phyloP scores from a whole-genome alignment of 2,888 invertebrate genomes.

The Coremacera marginata region DNA sequence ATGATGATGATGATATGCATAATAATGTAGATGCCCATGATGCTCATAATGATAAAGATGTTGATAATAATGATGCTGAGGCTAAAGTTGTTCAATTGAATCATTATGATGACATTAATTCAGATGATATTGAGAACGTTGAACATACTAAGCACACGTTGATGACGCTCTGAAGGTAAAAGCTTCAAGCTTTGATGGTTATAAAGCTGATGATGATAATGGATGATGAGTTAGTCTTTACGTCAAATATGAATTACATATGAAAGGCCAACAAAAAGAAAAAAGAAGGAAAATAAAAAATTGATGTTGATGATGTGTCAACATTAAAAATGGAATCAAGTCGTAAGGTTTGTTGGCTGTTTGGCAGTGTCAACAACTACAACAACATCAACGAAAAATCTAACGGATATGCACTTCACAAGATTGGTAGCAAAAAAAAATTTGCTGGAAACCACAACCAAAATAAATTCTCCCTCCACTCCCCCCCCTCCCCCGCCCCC shows the following conservation, averaged over 20 bases:
- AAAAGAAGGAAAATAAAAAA: neutral
- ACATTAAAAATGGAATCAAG: constrained; percentile 2
- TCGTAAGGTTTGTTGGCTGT: neutral
- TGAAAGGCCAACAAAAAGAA: neutral
- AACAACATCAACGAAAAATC: neutral
- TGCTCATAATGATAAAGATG: neutral
- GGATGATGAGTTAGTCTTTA: neutral
- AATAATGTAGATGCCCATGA: neutral
- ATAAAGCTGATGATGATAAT: neutral
- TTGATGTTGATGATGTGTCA: neutral
- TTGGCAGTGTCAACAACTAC: neutral
- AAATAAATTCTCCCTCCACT: no score
- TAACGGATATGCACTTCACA: neutral
- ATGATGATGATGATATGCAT: neutral
- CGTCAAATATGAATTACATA: constrained; percentile 3
- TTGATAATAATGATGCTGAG: neutral
- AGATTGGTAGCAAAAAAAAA: neutral
- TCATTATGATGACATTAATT: no score
- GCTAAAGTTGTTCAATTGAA: no score
- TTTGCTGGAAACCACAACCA: neutral
- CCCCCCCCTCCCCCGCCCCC: no score
- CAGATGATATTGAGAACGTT: neutral
- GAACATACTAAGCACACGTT: neutral
- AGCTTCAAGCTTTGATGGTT: neutral
- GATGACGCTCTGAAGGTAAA: neutral